Conservation (phyloP, 2,888 invertebrate genomes). For the Clanis bilineata region DNA sequence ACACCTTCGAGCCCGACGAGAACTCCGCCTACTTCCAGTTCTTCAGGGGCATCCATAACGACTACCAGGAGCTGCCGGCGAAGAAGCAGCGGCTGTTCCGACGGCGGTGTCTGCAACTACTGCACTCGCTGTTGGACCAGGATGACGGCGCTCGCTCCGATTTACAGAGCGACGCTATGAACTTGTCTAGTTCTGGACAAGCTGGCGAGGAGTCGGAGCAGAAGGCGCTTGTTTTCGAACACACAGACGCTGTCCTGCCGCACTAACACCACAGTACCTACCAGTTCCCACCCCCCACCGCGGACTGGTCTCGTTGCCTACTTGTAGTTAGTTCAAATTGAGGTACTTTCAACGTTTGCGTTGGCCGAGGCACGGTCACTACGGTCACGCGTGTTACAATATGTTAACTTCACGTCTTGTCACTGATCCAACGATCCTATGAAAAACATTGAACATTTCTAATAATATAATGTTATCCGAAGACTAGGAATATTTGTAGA, state of each 20-base stretch:
- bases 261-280: neutral
- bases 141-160: slow-evolving; percentile 39
- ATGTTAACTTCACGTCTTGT: no score
- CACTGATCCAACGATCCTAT: no score
- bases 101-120: slow-evolving; percentile 55
- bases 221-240: neutral
- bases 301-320: no score
- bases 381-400: no score
- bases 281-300: neutral
- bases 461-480: no score
- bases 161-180: slow-evolving; percentile 36
- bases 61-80: slow-evolving; percentile 58
- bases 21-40: slow-evolving; percentile 69
- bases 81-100: slow-evolving; percentile 59
- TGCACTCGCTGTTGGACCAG: slow-evolving; percentile 65
- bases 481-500: no score
- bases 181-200: slow-evolving; percentile 26
- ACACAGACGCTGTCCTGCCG: neutral
- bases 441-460: no score
- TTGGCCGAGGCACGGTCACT: no score
- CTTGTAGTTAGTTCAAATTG: no score
- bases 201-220: neutral
- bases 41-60: slow-evolving; percentile 66
- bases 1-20: slow-evolving; percentile 59
- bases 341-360: no score